Evolutionary conservation across 2,797 vertebrate species (phyloP).

Genomic region (Microhierax caerulescens): DNA sequence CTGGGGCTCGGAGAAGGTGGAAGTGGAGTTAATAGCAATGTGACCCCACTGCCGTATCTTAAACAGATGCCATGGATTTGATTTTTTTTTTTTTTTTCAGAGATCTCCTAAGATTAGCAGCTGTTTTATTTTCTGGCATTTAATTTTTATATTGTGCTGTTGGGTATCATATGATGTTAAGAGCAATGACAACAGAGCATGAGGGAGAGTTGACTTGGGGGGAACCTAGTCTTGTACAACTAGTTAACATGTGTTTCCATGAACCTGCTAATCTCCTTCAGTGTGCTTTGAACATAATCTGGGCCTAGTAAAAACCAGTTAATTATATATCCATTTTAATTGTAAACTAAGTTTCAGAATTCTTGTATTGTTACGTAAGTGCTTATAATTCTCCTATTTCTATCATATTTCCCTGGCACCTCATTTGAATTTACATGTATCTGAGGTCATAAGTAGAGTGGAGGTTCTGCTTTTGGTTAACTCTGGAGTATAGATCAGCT

Average conservation of each 20-base stretch:
- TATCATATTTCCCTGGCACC: conserved; percentile 71
- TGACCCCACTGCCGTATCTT: neutral
- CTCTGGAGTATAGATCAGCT: conserved; percentile 22
- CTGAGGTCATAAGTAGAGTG: conserved; percentile 66
- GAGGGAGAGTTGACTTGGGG: neutral
- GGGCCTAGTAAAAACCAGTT: conserved; percentile 48
- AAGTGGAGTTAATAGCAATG: neutral
- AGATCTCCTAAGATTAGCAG: conserved; percentile 11
- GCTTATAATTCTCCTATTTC: conserved; percentile 67
- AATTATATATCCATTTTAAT: conserved; percentile 65
- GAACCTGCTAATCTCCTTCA: conserved; percentile 57
- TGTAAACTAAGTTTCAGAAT: conserved; percentile 63
- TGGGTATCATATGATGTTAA: conserved; percentile 1
- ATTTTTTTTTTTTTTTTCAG: neutral
- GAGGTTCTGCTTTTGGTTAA: conserved; percentile 63
- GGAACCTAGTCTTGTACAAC: conserved; percentile 10
- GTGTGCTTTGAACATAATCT: conserved; percentile 62
- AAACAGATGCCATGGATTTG: neutral
- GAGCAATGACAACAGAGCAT: neutral
- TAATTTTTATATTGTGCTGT: conserved; percentile 35
- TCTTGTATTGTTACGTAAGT: conserved; percentile 72
- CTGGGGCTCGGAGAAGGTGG: neutral
- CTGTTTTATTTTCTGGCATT: conserved; percentile 27
- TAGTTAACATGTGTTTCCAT: conserved; percentile 53
- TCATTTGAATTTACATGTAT: conserved; percentile 70